Base-by-base conservation (phyloP, 1,140 invertebrate species). In the Ruditapes philippinarum region DNA sequence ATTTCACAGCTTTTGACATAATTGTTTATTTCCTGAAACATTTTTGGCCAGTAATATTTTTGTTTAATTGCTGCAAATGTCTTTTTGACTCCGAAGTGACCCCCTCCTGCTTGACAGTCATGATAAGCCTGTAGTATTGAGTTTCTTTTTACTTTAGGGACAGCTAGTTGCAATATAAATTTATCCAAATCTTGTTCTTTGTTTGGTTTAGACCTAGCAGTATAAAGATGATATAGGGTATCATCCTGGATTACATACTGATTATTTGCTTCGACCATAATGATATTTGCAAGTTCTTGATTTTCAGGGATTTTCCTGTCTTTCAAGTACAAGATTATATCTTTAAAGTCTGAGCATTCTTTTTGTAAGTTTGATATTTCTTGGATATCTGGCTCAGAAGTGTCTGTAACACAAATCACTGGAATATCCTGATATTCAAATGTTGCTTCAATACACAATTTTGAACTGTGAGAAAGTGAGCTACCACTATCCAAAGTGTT, bases 1-100 rank as follows among this genome's bases (percentile, higher is more conserved):
- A 45, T 51, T 19, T 90, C 90, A 90, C 92, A 93, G 2, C 85
- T 36, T n/a, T 60, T 74, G 7, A 92, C 54, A 74, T 92, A 92
- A 36, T 92, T 74, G n/a, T 40, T 54, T 42, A 90, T 70, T 11
- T 87, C 70, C 22, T 90, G 76, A 51, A 83, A n/a, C n/a, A 89
- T 92, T 40, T 54, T 62, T 19, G 89, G 89, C 82, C 81, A 92
- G 25, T 62, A 93, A 70, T 91, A 93, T 33, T 91, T 92, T 42
- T 79, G 42, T 76, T 68, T 42, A 25, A 92, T 81, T 45, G 84
- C 38, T 17, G 38, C 14, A 40, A 79, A 89, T 12, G 85, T 91
- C 49, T 79, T 83, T 49, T 90, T 89, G 38, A 92, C 31, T 11
- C 90, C 92, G 70, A 90, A 81, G 76, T 93, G 91, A 62, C 74